Evolutionary conservation across 1,140 invertebrate genomes (phyloP).

Genomic region (Drosophila dunni): DNA sequence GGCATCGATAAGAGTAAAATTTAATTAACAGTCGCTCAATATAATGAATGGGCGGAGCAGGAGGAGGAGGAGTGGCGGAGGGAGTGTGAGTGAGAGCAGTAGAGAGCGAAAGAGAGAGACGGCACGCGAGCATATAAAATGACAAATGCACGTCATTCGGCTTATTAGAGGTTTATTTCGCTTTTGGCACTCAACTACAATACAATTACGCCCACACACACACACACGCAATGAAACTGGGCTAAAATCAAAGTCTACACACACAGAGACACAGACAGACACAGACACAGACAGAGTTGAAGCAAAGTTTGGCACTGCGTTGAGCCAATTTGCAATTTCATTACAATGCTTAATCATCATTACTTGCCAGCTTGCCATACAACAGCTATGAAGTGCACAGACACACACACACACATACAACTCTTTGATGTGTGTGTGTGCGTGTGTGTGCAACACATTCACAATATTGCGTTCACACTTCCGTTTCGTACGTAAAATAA

Average conservation of each 20-base stretch:
- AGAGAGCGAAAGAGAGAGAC: neutral
- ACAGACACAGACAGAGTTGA: neutral
- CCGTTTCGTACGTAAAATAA: conserved; percentile 45
- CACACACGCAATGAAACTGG: conserved; percentile 54
- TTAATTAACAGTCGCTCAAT: conserved; percentile 48
- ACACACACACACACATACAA: conserved; percentile 9
- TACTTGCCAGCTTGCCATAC: conserved; percentile 51
- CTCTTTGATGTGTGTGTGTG: conserved; percentile 7
- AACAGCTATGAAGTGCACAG: conserved; percentile 37
- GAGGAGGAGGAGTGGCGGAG: too few relatives aligned
- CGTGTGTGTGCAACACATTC: conserved; percentile 53
- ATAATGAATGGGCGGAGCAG: conserved; percentile 18
- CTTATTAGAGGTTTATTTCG: conserved; percentile 79
- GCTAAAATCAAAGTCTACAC: conserved; percentile 54
- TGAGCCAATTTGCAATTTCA: conserved; percentile 78
- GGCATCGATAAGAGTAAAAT: conserved; percentile 41
- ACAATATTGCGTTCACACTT: conserved; percentile 77
- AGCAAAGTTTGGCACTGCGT: conserved; percentile 45
- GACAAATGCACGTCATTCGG: conserved; percentile 77
- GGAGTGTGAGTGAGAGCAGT: too few relatives aligned
- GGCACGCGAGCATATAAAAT: conserved; percentile 22
- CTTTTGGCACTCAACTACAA: conserved; percentile 76
- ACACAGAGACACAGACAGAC: neutral
- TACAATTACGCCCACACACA: conserved; percentile 61
- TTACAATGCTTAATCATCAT: conserved; percentile 82